A percentile compares a stretch with the other conserved stretches of the same genome.
Evolutionary conservation across 2,797 vertebrate genomes (phyloP).

Genomic region (Gymnothorax reevesii): DNA sequence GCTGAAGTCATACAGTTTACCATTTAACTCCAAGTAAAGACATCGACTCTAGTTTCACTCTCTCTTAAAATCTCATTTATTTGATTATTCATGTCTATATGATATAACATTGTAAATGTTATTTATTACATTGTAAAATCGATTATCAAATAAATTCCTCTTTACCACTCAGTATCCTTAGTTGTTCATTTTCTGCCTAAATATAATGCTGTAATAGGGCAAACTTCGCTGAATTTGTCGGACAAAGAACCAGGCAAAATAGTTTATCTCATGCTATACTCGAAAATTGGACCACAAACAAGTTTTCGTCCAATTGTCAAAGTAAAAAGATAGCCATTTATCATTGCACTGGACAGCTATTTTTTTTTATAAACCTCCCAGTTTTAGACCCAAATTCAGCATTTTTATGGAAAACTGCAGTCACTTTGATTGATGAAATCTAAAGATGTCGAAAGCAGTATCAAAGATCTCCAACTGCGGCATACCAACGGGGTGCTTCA

Average conservation of each 20-base stretch:
- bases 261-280: conserved; percentile 22
- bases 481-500: conserved; percentile 96
- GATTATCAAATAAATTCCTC: background rate
- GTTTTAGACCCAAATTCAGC: conserved; percentile 98
- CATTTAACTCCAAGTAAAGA: background rate
- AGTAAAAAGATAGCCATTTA: conserved; percentile 99
- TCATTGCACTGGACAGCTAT: conserved; percentile 98
- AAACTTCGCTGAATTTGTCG: conserved; percentile 14
- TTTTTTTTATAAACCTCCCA: conserved; percentile 96
- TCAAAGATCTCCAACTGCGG: conserved; percentile 98
- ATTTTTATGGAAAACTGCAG: conserved; percentile 99
- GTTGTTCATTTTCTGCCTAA: background rate
- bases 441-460: conserved; percentile 99
- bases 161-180: background rate
- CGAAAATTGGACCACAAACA: conserved; percentile 44
- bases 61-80: background rate
- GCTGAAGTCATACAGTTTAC: no score
- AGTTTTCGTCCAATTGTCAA: conserved; percentile 77
- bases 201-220: conserved; percentile 6
- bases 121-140: background rate
- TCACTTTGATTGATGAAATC: conserved; percentile 99
- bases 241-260: conserved; percentile 3
- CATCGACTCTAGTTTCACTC: background rate
- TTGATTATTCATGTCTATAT: background rate
- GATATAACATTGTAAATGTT: background rate